phyloP scores from a whole-genome alignment of 2,888 invertebrate species.

The Eurois occulta region DNA sequence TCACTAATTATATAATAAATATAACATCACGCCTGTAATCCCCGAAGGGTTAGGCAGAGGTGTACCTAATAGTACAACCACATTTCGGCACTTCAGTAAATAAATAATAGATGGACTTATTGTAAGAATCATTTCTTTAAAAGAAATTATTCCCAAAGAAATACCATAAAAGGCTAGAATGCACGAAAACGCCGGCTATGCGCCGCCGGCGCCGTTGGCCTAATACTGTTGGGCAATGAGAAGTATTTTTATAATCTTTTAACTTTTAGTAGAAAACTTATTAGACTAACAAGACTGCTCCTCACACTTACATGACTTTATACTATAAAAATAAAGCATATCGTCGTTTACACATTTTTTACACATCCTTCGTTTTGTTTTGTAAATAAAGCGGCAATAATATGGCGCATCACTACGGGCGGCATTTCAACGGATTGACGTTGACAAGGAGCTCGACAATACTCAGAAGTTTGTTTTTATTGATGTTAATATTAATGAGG shows the following conservation, averaged over 20 bases:
- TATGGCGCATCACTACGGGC: conserved; percentile 45
- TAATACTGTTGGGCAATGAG: not conserved
- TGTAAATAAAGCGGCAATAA: conserved; percentile 10
- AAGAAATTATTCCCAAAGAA: not conserved
- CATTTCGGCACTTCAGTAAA: not conserved
- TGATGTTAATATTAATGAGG: conserved; percentile 57
- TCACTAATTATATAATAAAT: not conserved
- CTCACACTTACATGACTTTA: not conserved
- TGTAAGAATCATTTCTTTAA: not conserved
- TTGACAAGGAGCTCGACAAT: conserved; percentile 59
- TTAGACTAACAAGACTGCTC: not conserved
- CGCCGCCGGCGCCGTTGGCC: not conserved
- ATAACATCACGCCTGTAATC: not conserved
- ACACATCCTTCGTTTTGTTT: not conserved
- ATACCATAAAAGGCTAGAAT: not conserved
- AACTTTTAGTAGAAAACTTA: not conserved
- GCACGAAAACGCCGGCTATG: not conserved
- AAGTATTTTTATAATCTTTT: not conserved
- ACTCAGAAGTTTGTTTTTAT: conserved; percentile 54
- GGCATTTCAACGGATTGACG: conserved; percentile 31
- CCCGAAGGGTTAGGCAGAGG: not conserved
- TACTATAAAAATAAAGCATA: conserved; percentile 3
- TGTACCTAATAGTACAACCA: not conserved
- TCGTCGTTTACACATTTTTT: conserved; percentile 7
- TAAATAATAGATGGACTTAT: not conserved